These are phyloP conservation scores for Philereme transversata DNA, from an alignment of 2,888 invertebrate species.

Conservation along the genomic window DNA sequence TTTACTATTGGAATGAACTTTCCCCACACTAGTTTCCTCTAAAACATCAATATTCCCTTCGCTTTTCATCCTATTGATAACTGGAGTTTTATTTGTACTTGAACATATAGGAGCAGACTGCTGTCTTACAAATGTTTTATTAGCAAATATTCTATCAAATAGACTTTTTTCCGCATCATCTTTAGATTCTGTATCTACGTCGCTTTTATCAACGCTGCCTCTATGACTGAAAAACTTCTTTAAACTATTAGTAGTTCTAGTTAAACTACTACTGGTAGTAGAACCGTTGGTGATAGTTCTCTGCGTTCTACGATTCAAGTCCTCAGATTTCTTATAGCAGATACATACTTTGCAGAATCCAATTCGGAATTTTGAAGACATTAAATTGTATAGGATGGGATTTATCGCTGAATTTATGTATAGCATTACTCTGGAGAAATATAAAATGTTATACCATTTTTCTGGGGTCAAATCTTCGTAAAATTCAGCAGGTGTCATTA, in stretches of 20 bases:
- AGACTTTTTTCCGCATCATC: slow-evolving; percentile 59
- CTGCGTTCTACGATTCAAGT: slow-evolving; percentile 69
- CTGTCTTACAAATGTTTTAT: slow-evolving; percentile 67
- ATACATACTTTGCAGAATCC: slow-evolving; percentile 89
- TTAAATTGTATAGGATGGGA: slow-evolving; percentile 95
- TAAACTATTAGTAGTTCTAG: slow-evolving; percentile 84
- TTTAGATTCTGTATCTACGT: slow-evolving; percentile 61
- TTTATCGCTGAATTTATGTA: slow-evolving; percentile 96
- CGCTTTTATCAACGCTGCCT: slow-evolving; percentile 71
- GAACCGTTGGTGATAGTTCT: slow-evolving; percentile 85
- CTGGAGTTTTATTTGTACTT: slow-evolving; percentile 53
- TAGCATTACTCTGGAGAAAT: slow-evolving; percentile 93
- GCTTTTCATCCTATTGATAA: slow-evolving; percentile 68
- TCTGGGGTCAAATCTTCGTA: slow-evolving; percentile 88
- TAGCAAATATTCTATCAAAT: slow-evolving; percentile 67
- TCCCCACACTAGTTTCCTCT: slow-evolving; percentile 51
- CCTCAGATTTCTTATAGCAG: slow-evolving; percentile 74
- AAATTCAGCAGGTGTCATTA: slow-evolving; percentile 88
- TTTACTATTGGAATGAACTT: slow-evolving; percentile 70
- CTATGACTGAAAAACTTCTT: slow-evolving; percentile 78
- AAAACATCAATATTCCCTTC: slow-evolving; percentile 68
- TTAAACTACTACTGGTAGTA: slow-evolving; percentile 84
- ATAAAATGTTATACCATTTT: slow-evolving; percentile 91
- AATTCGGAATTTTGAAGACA: slow-evolving; percentile 95
- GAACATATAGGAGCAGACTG: slow-evolving; percentile 73